These are phyloP conservation scores for Orthosia gracilis DNA, from an alignment of 2,888 invertebrate species.

Conservation along the genomic window DNA sequence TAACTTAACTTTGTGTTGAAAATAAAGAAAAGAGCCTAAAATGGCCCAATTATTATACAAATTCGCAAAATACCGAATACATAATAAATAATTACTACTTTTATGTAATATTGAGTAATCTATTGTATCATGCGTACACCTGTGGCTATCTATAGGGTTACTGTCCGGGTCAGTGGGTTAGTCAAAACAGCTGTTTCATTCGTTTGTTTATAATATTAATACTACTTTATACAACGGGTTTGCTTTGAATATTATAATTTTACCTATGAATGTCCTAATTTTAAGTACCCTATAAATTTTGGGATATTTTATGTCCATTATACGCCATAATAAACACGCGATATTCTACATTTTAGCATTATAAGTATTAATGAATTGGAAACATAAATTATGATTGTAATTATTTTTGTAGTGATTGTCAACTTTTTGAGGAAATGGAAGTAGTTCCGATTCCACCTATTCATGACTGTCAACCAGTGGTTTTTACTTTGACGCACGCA, in stretches of 20 bases:
- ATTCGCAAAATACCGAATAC: neutral
- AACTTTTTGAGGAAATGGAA: neutral
- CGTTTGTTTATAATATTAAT: conserved; percentile 31
- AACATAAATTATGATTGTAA: neutral
- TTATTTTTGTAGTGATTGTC: neutral
- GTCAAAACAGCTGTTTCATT: conserved; percentile 52
- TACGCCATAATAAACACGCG: conserved; percentile 23
- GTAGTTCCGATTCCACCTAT: neutral
- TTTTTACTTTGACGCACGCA: conserved; percentile 4
- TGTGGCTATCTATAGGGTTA: conserved; percentile 54
- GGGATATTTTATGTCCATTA: conserved; percentile 12
- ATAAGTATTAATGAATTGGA: conserved; percentile 1
- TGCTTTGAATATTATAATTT: conserved; percentile 6
- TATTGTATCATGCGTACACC: conserved; percentile 47
- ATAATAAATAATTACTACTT: conserved; percentile 9
- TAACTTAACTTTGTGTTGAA: neutral
- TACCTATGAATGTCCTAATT: neutral
- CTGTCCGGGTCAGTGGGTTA: conserved; percentile 61
- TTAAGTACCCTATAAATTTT: conserved; percentile 29
- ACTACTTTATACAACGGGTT: conserved; percentile 5
- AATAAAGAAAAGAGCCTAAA: neutral
- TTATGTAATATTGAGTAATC: conserved; percentile 60
- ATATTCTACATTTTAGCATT: conserved; percentile 3
- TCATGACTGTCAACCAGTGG: neutral
- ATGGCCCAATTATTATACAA: neutral